Base-by-base conservation (phyloP, 2,113 vertebrate species). In the Syngnathus floridae region DNA sequence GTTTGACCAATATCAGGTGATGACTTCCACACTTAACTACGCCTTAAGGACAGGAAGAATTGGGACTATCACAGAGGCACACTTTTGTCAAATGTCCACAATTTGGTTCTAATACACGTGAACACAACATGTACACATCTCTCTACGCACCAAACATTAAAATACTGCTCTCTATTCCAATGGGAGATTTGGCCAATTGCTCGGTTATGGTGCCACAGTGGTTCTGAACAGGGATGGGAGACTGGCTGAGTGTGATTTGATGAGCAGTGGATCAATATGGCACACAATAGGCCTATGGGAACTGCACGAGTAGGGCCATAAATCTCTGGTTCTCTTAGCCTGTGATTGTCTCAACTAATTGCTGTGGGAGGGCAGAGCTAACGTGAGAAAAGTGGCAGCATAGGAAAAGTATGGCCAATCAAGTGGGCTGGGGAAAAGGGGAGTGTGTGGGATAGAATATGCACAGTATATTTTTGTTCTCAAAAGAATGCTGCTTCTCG, bases 121-220 rank as follows among this genome's bases (percentile, higher is more conserved):
- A 69, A 70, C 16, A 49, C 22, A 54, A 12, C 13, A 67, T 1
- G 19, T 21, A 61, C 43, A 57, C 37, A 45, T 7, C 7, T 1
- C 45, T 17, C 65, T 11, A 69, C 40, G 58, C 21, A 67, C 45
- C 45, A 31, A 2, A 55, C 22, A 10, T 11, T 56, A 51, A 38
- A 75, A 37, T 57, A 85, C 79, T 83, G 75, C 59, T 80, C 78
- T 79, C 83, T 74, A 77, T 68, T 52, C 84, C 31, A 86, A 84
- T 70, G 69, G 70, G 79, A 83, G 81, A 87, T 85, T 83, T 86
- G 81, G 82, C 82, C 90, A 91, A 92, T 90, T 91, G 89, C 84
- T 78, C 67, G 75, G 81, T 86, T 86, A 86, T 82, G 77, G 63
- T 77, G 75, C 73, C 63, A 66, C 10, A 31, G 45, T 65, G 81